phyloP scores from a whole-genome alignment of 2,113 vertebrate species.

The Phodopus roborovskii region DNA sequence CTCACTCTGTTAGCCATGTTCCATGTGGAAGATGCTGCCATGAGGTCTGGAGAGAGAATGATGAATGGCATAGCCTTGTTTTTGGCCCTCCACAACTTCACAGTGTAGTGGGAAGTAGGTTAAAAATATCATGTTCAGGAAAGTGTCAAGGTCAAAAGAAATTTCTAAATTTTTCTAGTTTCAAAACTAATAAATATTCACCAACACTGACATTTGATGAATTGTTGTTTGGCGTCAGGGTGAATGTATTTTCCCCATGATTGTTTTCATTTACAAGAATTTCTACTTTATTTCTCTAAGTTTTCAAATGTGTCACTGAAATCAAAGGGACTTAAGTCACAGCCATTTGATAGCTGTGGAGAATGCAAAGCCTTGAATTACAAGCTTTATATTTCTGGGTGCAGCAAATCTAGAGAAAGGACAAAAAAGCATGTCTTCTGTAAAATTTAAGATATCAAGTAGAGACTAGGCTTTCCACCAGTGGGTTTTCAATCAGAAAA shows the following conservation, averaged over 20 bases:
- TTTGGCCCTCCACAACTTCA: background rate
- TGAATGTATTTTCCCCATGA: background rate
- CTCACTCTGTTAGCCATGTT: background rate
- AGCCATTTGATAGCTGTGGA: background rate
- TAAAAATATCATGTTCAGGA: background rate
- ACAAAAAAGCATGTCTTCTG: background rate
- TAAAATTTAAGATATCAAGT: background rate
- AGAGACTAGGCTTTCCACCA: background rate
- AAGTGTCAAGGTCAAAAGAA: slow-evolving; percentile 3
- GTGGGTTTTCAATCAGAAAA: background rate
- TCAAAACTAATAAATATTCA: slow-evolving; percentile 5
- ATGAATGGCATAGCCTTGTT: background rate
- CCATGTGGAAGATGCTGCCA: background rate
- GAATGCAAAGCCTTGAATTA: background rate
- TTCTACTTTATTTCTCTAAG: background rate
- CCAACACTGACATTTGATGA: background rate
- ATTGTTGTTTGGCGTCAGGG: background rate
- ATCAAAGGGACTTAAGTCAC: background rate
- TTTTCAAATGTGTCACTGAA: background rate
- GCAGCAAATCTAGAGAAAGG: background rate
- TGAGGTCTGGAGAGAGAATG: background rate
- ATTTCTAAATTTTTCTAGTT: background rate
- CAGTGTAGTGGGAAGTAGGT: background rate
- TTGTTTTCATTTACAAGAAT: slow-evolving; percentile 19
- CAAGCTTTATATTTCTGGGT: background rate